These are phyloP conservation scores for Leptocoma aspasia DNA, from an alignment of 2,113 vertebrate genomes.

Conservation along the genomic window DNA sequence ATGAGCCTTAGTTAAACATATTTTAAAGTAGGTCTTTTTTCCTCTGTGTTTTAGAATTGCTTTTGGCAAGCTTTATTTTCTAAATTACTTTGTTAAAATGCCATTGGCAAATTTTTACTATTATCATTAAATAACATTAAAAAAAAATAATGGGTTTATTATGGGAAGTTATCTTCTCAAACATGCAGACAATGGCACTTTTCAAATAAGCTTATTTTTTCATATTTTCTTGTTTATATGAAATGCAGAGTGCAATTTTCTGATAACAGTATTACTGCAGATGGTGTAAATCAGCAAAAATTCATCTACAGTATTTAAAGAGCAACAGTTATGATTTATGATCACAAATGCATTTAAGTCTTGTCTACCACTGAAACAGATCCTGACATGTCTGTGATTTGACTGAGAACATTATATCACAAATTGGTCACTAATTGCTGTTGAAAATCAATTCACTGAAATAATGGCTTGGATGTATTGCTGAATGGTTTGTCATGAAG, in stretches of 20 bases:
- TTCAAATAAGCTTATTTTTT: neutral
- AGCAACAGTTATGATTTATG: neutral
- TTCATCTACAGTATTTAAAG: neutral
- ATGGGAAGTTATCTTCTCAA: neutral
- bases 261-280: neutral
- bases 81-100: neutral
- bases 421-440: conserved; percentile 32
- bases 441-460: conserved; percentile 44
- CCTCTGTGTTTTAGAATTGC: neutral
- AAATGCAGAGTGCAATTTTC: neutral
- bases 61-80: neutral
- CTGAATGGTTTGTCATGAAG: neutral
- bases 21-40: neutral
- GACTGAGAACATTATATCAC: conserved; percentile 10
- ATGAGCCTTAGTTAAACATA: neutral
- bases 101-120: neutral
- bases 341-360: neutral
- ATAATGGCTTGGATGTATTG: conserved; percentile 3
- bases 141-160: neutral
- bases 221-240: neutral
- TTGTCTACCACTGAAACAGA: neutral
- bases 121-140: neutral
- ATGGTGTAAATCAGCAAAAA: neutral
- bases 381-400: neutral
- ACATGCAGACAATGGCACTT: neutral